A percentile compares a stretch with the other conserved stretches of the same genome.
Evolutionary conservation across 2,797 vertebrate species (phyloP).

Genomic region (Microtus agrestis): DNA sequence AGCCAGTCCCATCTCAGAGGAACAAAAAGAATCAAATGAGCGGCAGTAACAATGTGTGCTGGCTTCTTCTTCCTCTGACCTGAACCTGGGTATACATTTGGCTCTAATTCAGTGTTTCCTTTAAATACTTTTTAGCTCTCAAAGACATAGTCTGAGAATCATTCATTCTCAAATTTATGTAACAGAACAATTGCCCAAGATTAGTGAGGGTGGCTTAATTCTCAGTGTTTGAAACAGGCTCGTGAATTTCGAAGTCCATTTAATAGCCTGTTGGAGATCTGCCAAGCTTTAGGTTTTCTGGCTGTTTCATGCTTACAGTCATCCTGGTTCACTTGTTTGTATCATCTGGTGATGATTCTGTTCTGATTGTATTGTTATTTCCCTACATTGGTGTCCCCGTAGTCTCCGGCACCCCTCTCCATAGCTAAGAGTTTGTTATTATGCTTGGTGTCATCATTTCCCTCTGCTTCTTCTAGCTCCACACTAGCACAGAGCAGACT

Average conservation of each 20-base stretch:
- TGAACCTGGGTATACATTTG: background rate
- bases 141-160: background rate
- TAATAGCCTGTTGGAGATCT: conserved; percentile 21
- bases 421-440: background rate
- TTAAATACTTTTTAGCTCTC: background rate
- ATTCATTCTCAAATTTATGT: background rate
- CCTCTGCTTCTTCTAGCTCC: background rate
- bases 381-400: background rate
- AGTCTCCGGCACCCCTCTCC: background rate
- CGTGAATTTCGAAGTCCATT: conserved; percentile 1
- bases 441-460: background rate
- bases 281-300: conserved; percentile 46
- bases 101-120: conserved; percentile 13
- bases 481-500: background rate
- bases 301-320: conserved; percentile 51
- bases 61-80: background rate
- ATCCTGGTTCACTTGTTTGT: conserved; percentile 12
- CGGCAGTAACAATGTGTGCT: background rate
- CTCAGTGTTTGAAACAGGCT: background rate
- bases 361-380: background rate
- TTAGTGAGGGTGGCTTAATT: background rate
- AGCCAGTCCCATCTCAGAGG: background rate
- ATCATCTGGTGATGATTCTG: conserved; percentile 10
- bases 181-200: background rate
- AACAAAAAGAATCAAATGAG: no score